These are phyloP conservation scores for Macropus fuliginosus DNA, from an alignment of 2,797 vertebrate species.

Conservation along the genomic window DNA sequence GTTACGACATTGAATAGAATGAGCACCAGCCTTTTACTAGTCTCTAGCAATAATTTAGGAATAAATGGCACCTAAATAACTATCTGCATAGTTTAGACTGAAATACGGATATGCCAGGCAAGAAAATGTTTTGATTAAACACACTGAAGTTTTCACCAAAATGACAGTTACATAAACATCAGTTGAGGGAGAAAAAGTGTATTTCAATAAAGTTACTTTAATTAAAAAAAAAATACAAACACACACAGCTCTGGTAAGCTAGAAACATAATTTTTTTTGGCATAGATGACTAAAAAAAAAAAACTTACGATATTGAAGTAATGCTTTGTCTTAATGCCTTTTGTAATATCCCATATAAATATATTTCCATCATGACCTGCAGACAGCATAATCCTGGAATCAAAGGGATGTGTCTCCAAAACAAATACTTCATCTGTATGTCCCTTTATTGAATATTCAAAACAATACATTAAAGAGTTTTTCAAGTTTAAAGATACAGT, in stretches of 20 bases:
- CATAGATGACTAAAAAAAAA: background rate
- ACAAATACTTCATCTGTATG: slow-evolving; percentile 98
- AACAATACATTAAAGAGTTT: slow-evolving; percentile 66
- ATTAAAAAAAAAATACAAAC: background rate
- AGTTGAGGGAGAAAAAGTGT: background rate
- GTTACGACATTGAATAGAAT: background rate
- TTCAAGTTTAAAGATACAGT: slow-evolving; percentile 33
- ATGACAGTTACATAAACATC: background rate
- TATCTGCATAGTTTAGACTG: background rate
- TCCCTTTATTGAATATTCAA: slow-evolving; percentile 87
- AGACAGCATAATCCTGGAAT: slow-evolving; percentile 96
- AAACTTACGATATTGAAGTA: slow-evolving; percentile 95
- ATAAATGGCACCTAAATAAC: background rate
- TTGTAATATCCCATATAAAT: slow-evolving; percentile 96
- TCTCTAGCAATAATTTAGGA: background rate
- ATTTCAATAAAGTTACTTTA: background rate
- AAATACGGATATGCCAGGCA: background rate
- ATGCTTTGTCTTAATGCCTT: slow-evolving; percentile 93
- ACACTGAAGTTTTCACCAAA: background rate
- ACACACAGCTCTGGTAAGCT: background rate
- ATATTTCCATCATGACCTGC: slow-evolving; percentile 97
- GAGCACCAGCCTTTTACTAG: background rate
- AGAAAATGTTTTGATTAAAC: background rate
- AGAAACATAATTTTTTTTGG: background rate
- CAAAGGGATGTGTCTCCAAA: slow-evolving; percentile 96